These are phyloP conservation scores for Poeciliopsis presidionis DNA, from an alignment of 2,797 vertebrate genomes.

Conservation along the genomic window DNA sequence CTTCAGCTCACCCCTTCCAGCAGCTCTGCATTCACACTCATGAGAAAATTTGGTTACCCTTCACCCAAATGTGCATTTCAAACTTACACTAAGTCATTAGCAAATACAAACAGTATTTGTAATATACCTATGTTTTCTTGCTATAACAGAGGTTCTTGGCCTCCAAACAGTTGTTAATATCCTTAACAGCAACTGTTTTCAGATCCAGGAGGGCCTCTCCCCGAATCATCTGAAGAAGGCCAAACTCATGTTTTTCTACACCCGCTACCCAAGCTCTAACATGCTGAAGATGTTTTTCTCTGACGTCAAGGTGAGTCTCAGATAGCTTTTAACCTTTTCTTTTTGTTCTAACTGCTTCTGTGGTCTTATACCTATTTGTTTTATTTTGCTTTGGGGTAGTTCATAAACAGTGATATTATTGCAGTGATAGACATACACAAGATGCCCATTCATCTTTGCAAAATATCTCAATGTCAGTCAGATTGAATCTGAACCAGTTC, in stretches of 20 bases:
- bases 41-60: constrained; percentile 61
- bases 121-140: constrained; percentile 25
- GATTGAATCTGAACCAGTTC: background rate
- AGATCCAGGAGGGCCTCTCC: constrained; percentile 99
- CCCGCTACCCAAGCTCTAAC: constrained; percentile 97
- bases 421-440: background rate
- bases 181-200: constrained; percentile 87
- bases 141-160: constrained; percentile 11
- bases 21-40: constrained; percentile 36
- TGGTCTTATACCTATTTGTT: constrained; percentile 3
- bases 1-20: constrained; percentile 37
- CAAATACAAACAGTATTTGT: constrained; percentile 15
- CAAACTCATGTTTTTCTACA: constrained; percentile 99
- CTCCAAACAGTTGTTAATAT: constrained; percentile 55
- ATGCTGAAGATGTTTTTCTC: constrained; percentile 99
- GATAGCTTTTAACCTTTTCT: background rate
- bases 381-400: background rate
- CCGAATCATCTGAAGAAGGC: constrained; percentile 99
- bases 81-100: constrained; percentile 29
- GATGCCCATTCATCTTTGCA: background rate
- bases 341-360: background rate
- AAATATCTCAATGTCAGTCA: background rate
- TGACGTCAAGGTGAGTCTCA: constrained; percentile 93
- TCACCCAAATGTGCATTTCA: constrained; percentile 42
- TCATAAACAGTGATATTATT: background rate